Evolutionary conservation across 2,113 vertebrate species (phyloP).

Genomic region (Myodes glareolus): DNA sequence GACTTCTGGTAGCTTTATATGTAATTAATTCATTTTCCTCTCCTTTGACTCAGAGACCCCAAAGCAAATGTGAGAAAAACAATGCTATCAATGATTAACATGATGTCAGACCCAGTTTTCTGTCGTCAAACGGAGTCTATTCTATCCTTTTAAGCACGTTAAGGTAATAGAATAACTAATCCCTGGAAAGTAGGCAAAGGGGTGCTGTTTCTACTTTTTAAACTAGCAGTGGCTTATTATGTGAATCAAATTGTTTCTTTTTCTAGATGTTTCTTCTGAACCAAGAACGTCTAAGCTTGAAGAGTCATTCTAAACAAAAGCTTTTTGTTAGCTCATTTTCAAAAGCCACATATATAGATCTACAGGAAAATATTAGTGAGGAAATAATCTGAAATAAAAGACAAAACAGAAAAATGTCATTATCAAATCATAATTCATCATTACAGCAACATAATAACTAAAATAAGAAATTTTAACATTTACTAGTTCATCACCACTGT

Average conservation of each 20-base stretch:
- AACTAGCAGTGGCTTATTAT: conserved; percentile 38
- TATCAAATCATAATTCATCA: background rate
- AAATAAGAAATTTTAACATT: background rate
- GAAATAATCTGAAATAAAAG: background rate
- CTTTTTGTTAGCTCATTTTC: background rate
- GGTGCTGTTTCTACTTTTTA: conserved; percentile 54
- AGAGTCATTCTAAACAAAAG: background rate
- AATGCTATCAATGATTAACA: conserved; percentile 8
- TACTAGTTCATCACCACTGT: background rate
- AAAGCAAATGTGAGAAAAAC: background rate
- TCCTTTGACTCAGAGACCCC: background rate
- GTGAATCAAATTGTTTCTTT: conserved; percentile 63
- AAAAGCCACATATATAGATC: background rate
- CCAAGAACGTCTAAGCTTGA: background rate
- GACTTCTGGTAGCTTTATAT: background rate
- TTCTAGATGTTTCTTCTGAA: conserved; percentile 25
- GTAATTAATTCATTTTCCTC: conserved; percentile 5
- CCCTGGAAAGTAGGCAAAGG: conserved; percentile 5
- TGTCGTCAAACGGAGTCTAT: conserved; percentile 35
- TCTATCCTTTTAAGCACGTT: conserved; percentile 3
- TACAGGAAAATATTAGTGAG: background rate
- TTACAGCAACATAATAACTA: background rate
- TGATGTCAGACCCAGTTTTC: background rate
- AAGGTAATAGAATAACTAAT: conserved; percentile 52
- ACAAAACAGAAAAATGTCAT: background rate